These are phyloP conservation scores for Deilephila porcellus DNA, from an alignment of 2,888 invertebrate species.

Conservation along the genomic window DNA sequence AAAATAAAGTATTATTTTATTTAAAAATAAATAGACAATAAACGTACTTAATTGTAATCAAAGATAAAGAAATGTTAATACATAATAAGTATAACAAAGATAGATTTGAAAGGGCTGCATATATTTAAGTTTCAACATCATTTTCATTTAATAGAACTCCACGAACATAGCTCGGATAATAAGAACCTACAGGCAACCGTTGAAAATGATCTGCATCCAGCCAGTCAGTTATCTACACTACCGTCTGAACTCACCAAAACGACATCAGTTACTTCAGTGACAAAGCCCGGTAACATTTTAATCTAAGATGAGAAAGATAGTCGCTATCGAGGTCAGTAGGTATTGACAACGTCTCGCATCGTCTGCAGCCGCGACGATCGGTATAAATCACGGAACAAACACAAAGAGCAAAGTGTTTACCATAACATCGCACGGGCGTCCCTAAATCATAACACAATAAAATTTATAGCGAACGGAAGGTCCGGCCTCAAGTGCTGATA, in stretches of 20 bases:
- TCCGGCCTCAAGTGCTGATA: conserved; percentile 83
- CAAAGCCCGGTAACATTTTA: not conserved
- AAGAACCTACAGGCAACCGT: not conserved
- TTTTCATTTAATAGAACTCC: no score
- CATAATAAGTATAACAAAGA: no score
- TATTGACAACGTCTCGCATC: conserved; percentile 49
- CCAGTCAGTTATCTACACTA: not conserved
- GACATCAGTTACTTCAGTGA: not conserved
- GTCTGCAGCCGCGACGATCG: conserved; percentile 41
- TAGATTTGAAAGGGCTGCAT: no score
- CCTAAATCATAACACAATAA: conserved; percentile 84
- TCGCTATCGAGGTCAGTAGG: conserved; percentile 18
- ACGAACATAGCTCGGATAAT: no score
- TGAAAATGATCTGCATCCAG: not conserved
- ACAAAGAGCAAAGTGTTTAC: conserved; percentile 82
- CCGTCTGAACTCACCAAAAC: no score
- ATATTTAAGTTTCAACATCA: no score
- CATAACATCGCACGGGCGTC: conserved; percentile 80
- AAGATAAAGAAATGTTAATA: no score
- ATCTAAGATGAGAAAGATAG: conserved; percentile 6
- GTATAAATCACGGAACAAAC: conserved; percentile 74
- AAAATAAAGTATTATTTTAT: no score
- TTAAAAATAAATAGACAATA: no score
- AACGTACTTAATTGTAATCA: no score
- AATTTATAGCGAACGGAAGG: conserved; percentile 83